Conservation (phyloP, 2,113 vertebrate species). For the Anguilla japonica region DNA sequence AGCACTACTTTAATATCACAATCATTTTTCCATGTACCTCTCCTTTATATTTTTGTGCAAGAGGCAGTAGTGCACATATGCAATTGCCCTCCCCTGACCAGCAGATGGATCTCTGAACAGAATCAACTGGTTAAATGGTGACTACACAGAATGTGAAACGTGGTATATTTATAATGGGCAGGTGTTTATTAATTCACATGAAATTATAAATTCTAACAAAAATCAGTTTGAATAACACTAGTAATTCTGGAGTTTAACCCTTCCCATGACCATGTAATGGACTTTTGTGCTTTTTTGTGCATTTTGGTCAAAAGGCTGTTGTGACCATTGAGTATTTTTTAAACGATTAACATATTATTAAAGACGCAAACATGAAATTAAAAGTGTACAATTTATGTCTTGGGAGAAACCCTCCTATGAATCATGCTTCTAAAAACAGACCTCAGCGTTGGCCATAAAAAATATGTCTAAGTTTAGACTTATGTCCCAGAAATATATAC, state of each 20-base stretch:
- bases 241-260: background rate
- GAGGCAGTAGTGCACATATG: background rate
- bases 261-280: background rate
- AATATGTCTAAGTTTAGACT: slow-evolving; percentile 17
- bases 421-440: background rate
- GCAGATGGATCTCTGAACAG: background rate
- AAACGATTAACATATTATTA: background rate
- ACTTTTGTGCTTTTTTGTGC: background rate
- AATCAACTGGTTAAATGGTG: background rate
- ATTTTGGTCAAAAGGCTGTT: background rate
- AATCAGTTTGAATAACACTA: no score
- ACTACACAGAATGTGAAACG: background rate
- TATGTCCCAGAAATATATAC: background rate
- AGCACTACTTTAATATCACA: background rate
- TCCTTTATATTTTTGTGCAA: background rate
- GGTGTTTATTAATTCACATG: background rate
- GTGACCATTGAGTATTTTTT: background rate
- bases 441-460: background rate
- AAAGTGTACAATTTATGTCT: background rate
- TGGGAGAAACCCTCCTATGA: background rate
- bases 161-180: background rate
- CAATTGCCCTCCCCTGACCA: background rate
- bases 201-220: no score
- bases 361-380: background rate
- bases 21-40: background rate